These are phyloP conservation scores for Siderastrea radians DNA, from an alignment of 92 coral and sea anemone genomes.

Conservation along the genomic window DNA sequence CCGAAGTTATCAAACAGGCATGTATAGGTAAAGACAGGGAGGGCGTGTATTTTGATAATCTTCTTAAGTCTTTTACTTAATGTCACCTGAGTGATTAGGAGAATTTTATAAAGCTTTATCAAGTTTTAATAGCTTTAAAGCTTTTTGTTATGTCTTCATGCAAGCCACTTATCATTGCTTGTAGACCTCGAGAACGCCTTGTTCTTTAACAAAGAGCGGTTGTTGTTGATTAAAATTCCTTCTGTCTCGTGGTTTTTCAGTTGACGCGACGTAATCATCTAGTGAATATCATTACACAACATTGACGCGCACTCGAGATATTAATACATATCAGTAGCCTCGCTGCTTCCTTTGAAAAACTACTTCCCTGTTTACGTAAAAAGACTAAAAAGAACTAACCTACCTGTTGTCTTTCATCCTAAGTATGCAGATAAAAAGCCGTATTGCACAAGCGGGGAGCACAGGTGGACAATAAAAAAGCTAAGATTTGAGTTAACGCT, in stretches of 20 bases:
- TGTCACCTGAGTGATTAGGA: neutral
- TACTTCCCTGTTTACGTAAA: conserved; percentile 32
- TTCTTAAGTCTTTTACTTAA: neutral
- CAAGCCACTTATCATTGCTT: neutral
- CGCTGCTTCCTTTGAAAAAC: neutral
- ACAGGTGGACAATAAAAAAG: neutral
- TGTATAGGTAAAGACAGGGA: too few relatives aligned
- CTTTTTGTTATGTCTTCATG: neutral
- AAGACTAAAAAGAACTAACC: too few relatives aligned
- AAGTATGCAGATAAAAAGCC: neutral
- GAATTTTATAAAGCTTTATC: neutral
- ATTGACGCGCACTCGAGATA: neutral
- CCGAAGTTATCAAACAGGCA: too few relatives aligned
- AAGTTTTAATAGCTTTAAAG: too few relatives aligned
- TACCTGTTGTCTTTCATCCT: neutral
- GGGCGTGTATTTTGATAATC: neutral
- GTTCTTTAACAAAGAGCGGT: neutral
- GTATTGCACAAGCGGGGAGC: neutral
- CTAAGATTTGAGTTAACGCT: neutral
- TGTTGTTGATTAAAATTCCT: neutral
- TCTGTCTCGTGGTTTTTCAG: neutral
- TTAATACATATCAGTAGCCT: neutral
- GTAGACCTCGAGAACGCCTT: neutral
- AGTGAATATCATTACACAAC: neutral
- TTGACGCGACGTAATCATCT: neutral